A percentile compares a stretch with the other conserved stretches of the same genome.
Evolutionary conservation across 2,888 invertebrate genomes (phyloP).

Genomic region (Amiota minor): DNA sequence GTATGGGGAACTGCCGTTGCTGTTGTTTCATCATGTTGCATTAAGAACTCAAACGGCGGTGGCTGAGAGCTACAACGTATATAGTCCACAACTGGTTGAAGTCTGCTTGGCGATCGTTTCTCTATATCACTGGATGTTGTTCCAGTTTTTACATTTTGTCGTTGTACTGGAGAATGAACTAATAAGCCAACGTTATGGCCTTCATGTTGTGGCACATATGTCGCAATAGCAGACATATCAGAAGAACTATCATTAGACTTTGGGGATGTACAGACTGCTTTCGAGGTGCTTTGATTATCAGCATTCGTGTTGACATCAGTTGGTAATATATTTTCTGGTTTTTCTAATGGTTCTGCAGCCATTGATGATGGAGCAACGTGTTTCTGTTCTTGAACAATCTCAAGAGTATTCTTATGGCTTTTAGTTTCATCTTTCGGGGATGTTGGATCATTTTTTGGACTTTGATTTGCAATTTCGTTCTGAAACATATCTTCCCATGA

Average conservation of each 20-base stretch:
- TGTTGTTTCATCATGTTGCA: constrained; percentile 45
- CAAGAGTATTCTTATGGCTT: constrained; percentile 16
- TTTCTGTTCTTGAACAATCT: constrained; percentile 33
- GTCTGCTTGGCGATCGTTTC: constrained; percentile 46
- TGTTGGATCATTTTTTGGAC: constrained; percentile 12
- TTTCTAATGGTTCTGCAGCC: constrained; percentile 28
- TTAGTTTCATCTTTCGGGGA: constrained; percentile 24
- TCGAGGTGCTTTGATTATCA: too few relatives aligned
- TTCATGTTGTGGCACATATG: constrained; percentile 65
- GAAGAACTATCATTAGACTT: too few relatives aligned
- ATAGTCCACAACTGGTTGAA: constrained; percentile 36
- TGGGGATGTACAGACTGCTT: too few relatives aligned
- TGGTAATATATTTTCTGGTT: not conserved
- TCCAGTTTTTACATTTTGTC: constrained; percentile 20
- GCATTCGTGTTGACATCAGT: too few relatives aligned
- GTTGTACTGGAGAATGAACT: constrained; percentile 44
- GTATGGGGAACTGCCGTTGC: constrained; percentile 23
- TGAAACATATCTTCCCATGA: constrained; percentile 61
- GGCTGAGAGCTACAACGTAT: constrained; percentile 57
- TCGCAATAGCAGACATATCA: constrained; percentile 36
- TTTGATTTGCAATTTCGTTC: constrained; percentile 35
- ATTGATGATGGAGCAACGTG: not conserved
- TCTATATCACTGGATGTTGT: not conserved
- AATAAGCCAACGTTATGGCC: constrained; percentile 67
- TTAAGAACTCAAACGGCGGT: constrained; percentile 62